These are phyloP conservation scores for Falco biarmicus DNA, from an alignment of 2,797 vertebrate species.

Conservation along the genomic window DNA sequence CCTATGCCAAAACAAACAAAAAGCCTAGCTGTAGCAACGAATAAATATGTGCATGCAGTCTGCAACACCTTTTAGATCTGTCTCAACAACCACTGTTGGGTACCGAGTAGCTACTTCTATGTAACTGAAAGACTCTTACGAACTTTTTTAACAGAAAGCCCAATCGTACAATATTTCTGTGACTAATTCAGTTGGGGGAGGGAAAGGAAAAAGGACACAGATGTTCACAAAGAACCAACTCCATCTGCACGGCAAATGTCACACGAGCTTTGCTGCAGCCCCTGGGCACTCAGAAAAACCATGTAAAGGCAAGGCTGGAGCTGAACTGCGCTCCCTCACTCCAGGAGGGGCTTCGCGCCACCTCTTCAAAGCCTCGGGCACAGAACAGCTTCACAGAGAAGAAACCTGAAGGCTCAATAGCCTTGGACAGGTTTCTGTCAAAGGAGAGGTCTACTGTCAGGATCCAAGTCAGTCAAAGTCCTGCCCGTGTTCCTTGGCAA, in stretches of 20 bases:
- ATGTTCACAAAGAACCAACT: background rate
- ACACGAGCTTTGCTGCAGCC: background rate
- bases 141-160: background rate
- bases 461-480: background rate
- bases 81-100: background rate
- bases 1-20: background rate
- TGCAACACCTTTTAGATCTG: background rate
- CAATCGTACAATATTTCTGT: background rate
- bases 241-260: background rate
- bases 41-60: background rate
- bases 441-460: background rate
- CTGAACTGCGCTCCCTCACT: background rate
- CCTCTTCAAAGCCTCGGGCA: background rate
- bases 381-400: background rate
- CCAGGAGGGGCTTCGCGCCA: fast-evolving
- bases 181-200: background rate
- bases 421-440: background rate
- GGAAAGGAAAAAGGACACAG: background rate
- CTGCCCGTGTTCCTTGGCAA: background rate
- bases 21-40: background rate
- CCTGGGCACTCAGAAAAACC: background rate
- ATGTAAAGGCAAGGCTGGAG: background rate
- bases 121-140: background rate
- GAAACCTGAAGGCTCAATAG: background rate
- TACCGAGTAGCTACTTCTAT: background rate